Evolutionary conservation across 2,113 vertebrate species (phyloP).

Genomic region (Tachuris rubrigastra): DNA sequence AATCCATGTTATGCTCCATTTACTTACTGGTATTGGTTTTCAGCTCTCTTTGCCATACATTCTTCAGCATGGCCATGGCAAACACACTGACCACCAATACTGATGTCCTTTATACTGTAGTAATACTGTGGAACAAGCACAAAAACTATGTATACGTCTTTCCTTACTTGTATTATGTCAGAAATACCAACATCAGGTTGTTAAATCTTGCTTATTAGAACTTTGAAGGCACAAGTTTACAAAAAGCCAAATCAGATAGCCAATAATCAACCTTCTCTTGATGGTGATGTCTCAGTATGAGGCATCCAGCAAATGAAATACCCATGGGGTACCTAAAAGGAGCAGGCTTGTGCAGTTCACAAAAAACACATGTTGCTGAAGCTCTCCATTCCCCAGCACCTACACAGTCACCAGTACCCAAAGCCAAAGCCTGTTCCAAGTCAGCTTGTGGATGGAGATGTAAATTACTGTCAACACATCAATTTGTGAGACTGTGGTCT

Average conservation of each 20-base stretch:
- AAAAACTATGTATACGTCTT: background rate
- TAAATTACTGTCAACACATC: background rate
- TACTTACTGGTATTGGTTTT: constrained; percentile 78
- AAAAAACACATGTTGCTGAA: background rate
- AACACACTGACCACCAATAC: constrained; percentile 88
- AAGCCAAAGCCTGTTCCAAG: background rate
- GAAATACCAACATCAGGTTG: background rate
- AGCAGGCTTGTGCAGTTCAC: background rate
- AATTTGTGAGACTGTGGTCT: background rate
- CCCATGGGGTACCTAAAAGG: background rate
- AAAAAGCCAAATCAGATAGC: background rate
- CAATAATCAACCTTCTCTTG: background rate
- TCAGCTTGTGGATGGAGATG: background rate
- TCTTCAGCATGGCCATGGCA: constrained; percentile 89
- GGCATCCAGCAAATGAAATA: background rate
- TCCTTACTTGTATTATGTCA: background rate
- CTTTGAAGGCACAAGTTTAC: background rate
- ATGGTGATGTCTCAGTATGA: background rate
- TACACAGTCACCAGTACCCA: background rate
- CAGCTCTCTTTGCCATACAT: constrained; percentile 70
- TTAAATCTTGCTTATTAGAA: background rate
- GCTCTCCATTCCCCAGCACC: background rate
- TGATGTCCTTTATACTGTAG: constrained; percentile 96
- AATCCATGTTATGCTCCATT: background rate
- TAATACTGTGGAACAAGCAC: constrained; percentile 82